Percentiles rank a stretch among this genome's conserved stretches.
phyloP scores from a whole-genome alignment of 2,888 invertebrate genomes.

The Heliconius erato region DNA sequence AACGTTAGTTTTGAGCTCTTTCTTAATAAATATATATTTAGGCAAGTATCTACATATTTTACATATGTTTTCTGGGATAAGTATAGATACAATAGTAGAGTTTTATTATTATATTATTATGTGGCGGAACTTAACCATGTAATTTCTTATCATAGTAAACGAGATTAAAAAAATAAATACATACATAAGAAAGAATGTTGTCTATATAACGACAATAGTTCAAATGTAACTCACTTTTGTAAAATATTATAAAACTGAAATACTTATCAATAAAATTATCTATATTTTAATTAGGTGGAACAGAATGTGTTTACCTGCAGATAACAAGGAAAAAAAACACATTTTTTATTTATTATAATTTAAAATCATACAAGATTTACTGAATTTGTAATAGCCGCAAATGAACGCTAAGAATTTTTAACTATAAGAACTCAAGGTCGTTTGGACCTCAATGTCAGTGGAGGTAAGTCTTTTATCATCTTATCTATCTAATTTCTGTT shows the following conservation, averaged over 20 bases:
- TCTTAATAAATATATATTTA: background rate
- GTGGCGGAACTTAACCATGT: background rate
- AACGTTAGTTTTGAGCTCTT: background rate
- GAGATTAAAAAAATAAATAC: background rate
- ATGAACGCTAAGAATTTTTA: conserved; percentile 12
- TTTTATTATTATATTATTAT: background rate
- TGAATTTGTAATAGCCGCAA: background rate
- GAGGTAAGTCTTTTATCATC: conserved; percentile 75
- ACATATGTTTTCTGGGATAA: background rate
- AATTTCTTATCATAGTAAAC: background rate
- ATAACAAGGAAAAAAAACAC: background rate
- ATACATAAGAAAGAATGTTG: background rate
- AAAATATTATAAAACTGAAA: background rate
- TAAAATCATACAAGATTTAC: background rate
- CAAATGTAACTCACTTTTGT: background rate
- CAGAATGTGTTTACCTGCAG: background rate
- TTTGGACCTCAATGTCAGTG: conserved; percentile 72
- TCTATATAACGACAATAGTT: background rate
- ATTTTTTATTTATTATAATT: background rate
- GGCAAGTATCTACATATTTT: background rate
- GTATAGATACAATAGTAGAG: background rate
- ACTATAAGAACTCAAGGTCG: conserved; percentile 64
- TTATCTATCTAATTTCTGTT: conserved; percentile 76
- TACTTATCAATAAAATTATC: background rate
- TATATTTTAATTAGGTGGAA: conserved; percentile 5